Conservation (phyloP, 1,140 invertebrate genomes). For the Propsilocerus akamusi region DNA sequence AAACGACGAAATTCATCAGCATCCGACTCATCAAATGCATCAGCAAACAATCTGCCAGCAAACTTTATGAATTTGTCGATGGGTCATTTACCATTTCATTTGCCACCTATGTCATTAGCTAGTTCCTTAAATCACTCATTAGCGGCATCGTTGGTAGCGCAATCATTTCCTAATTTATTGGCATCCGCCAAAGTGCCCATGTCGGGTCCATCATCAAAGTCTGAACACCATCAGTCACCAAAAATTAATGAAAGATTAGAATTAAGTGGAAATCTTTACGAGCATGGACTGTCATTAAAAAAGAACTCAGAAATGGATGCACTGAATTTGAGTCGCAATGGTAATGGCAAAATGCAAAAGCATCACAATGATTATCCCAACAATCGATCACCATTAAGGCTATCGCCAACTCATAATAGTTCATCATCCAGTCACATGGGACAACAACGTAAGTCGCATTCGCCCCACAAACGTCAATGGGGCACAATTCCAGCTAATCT, state of each 20-base stretch:
- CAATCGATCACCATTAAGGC: constrained; percentile 7
- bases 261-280: neutral
- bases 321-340: constrained; percentile 41
- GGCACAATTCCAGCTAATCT: constrained; percentile 68
- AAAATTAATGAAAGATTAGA: neutral
- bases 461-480: constrained; percentile 81
- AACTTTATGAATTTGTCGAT: constrained; percentile 38
- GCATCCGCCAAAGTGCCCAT: constrained; percentile 7
- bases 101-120: constrained; percentile 33
- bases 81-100: constrained; percentile 36
- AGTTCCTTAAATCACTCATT: constrained; percentile 28
- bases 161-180: constrained; percentile 14
- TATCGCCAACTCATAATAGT: constrained; percentile 7
- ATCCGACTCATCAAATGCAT: constrained; percentile 21
- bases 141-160: constrained; percentile 31
- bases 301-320: constrained; percentile 18
- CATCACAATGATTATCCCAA: neutral
- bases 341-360: constrained; percentile 5
- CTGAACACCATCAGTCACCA: neutral
- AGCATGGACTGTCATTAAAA: too few species aligned
- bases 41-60: constrained; percentile 26
- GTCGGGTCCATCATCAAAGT: constrained; percentile 7
- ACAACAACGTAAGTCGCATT: constrained; percentile 52
- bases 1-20: constrained; percentile 7
- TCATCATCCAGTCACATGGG: constrained; percentile 6